Evolutionary conservation across 2,888 invertebrate genomes (phyloP), one percentile per base, ranked within the genome.

Genomic region (Xylota sylvarum): DNA sequence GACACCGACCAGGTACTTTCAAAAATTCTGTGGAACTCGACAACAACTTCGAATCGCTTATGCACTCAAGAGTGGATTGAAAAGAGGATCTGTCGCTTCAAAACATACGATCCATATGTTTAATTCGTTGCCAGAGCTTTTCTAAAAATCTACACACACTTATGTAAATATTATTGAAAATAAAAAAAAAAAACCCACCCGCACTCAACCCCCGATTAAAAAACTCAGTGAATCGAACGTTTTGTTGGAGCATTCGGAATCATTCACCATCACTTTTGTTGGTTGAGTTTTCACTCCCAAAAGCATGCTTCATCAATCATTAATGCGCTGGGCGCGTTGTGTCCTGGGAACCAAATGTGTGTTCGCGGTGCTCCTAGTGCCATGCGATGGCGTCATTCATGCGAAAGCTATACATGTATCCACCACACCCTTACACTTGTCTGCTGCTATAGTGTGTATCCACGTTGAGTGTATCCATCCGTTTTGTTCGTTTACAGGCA

Each of bases 301-400:
- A 62, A 62, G 64, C 14, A 64, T 64, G 46, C 48, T 64, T 62
- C 73, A 73, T 73, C 62, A 62, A 73, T 62, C 52, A 55, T 55
- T 73, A 73, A 73, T 32, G 40, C 62, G 37, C 17, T 52, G 52
- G 40, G 62, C 60, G 73, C 73, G 50, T 62, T 52, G 30, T 60
- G 60, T 27, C 37, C 50, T 52, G 60, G 52, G 73, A 73, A 50
- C 27, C 30, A 40, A 62, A 52, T 37, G 62, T 73, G 52, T 30
- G 50, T 10, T 23, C 30, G 46, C n/a, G 30, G 30, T 64, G 30
- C 10, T 30, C 62, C 62, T 30, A 30, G 30, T 46, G 46, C 30
- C 17, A 62, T 46, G 46, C 14, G 10, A 62, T 62, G 46, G 43
- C 62, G 62, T 30, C 62, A 46, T 46, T 30, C 46, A 62, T 62